phyloP scores from a whole-genome alignment of 1,140 invertebrate genomes.

The Solen grandis region DNA sequence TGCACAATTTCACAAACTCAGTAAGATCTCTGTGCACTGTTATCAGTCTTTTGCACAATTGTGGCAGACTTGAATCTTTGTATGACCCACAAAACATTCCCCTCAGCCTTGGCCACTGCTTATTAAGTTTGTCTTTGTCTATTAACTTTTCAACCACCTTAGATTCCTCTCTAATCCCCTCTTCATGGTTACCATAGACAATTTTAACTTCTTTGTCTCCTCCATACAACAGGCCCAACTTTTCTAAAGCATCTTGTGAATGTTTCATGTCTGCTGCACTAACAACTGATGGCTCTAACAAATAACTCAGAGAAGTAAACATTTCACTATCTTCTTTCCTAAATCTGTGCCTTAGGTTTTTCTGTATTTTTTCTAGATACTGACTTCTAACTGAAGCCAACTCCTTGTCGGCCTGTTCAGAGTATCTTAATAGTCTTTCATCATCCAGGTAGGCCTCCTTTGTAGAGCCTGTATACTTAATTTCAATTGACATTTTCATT shows the following conservation, averaged over 20 bases:
- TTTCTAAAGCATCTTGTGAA: neutral
- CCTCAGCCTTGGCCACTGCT: neutral
- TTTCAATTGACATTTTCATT: no score
- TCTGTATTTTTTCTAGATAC: no score
- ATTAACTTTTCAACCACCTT: no score
- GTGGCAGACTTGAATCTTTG: neutral
- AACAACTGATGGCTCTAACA: neutral
- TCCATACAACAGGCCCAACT: neutral
- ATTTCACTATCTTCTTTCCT: conserved; percentile 21
- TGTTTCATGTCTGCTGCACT: neutral
- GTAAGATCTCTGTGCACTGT: neutral
- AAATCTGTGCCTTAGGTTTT: no score
- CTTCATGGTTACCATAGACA: neutral
- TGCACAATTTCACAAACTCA: neutral
- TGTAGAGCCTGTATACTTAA: no score
- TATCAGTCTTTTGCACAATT: conserved; percentile 7
- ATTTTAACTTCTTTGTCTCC: neutral
- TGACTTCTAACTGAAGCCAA: no score
- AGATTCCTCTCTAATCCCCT: neutral
- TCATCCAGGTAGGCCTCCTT: no score
- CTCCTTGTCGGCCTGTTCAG: no score
- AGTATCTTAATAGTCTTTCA: no score
- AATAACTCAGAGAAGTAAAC: neutral
- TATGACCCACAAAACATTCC: neutral
- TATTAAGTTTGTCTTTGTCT: neutral